These are phyloP conservation scores for Noctua janthina DNA, from an alignment of 2,888 invertebrate genomes.

Conservation along the genomic window DNA sequence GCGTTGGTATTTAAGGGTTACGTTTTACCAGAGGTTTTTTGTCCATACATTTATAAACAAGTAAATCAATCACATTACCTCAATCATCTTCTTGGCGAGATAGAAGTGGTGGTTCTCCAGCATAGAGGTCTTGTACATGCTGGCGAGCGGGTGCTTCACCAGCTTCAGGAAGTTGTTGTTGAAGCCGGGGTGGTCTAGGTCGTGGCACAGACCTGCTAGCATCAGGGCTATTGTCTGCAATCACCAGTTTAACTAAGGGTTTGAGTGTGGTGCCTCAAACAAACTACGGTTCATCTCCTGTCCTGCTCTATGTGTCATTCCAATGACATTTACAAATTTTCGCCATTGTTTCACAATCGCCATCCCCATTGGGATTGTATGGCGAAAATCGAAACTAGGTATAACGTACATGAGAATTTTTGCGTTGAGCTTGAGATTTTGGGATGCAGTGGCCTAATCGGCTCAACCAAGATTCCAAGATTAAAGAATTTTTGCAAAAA, in stretches of 20 bases:
- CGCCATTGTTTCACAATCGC: too few species aligned
- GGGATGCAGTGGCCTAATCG: too few species aligned
- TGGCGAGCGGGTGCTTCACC: constrained; percentile 88
- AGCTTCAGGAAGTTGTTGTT: constrained; percentile 91
- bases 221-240: constrained; percentile 88
- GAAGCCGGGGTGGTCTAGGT: constrained; percentile 91
- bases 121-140: constrained; percentile 90
- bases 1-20: not conserved
- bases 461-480: too few species aligned
- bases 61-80: constrained; percentile 76
- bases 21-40: not conserved
- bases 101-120: constrained; percentile 91
- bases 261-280: not conserved
- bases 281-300: not conserved
- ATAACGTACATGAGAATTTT: too few species aligned
- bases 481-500: too few species aligned
- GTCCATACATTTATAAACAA: not conserved
- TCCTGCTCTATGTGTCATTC: not conserved
- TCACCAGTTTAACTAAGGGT: not conserved
- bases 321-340: too few species aligned
- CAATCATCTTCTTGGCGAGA: constrained; percentile 89
- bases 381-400: too few species aligned
- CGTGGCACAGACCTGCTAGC: constrained; percentile 91
- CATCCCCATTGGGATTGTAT: too few species aligned
- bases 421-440: too few species aligned